phyloP scores from a whole-genome alignment of 2,888 invertebrate genomes.

The Mactromeris polynyma region DNA sequence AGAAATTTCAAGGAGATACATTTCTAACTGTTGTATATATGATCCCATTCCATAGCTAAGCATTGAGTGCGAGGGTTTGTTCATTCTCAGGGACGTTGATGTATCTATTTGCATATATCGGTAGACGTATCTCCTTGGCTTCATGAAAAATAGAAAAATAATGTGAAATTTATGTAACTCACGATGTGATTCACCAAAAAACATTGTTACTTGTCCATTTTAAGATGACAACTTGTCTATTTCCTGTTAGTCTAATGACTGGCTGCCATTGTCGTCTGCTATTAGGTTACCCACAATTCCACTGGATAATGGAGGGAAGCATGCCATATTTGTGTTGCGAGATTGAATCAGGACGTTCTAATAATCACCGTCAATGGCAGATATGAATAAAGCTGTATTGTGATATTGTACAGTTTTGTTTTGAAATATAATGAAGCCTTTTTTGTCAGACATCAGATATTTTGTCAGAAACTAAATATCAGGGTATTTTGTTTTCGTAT shows the following conservation, averaged over 20 bases:
- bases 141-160: conserved; percentile 23
- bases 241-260: conserved; percentile 34
- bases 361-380: conserved; percentile 30
- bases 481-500: background rate
- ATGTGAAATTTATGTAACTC: conserved; percentile 53
- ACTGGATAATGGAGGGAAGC: conserved; percentile 30
- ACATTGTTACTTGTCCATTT: conserved; percentile 42
- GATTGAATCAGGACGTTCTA: conserved; percentile 19
- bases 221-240: conserved; percentile 51
- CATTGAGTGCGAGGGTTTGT: background rate
- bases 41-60: background rate
- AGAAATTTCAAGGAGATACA: background rate
- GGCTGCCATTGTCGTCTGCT: conserved; percentile 40
- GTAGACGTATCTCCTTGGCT: conserved; percentile 5
- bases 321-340: conserved; percentile 38
- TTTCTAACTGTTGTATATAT: background rate
- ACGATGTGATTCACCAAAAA: conserved; percentile 23
- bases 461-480: background rate
- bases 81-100: conserved; percentile 10
- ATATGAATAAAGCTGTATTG: conserved; percentile 34
- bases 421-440: background rate
- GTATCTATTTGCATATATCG: conserved; percentile 38
- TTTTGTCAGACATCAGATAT: background rate
- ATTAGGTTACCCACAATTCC: conserved; percentile 34
- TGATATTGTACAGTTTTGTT: background rate